Conservation (phyloP, 2,888 invertebrate species). For the Meghimatium bilineatum region DNA sequence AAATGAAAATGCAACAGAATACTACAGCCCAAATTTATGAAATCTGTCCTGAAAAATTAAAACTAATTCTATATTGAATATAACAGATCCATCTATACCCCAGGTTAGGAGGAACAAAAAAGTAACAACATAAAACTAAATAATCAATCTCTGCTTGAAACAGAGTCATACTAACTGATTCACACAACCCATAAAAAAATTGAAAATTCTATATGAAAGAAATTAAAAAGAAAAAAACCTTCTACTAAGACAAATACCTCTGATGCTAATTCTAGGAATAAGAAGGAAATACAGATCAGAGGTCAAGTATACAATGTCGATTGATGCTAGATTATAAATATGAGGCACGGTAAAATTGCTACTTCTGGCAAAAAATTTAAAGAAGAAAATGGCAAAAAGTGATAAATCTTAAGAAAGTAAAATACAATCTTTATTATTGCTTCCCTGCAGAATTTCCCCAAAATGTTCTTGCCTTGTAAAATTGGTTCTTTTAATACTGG, state of each 20-base stretch:
- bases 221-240: constrained; percentile 2
- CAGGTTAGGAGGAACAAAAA: too few relatives aligned
- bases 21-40: background rate
- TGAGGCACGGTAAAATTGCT: constrained; percentile 47
- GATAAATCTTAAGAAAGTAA: constrained; percentile 26
- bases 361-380: constrained; percentile 41
- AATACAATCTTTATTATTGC: background rate
- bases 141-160: background rate
- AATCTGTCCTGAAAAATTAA: background rate
- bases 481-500: background rate
- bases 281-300: constrained; percentile 4
- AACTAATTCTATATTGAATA: background rate
- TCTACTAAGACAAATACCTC: background rate
- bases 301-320: constrained; percentile 21
- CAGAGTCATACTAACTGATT: background rate
- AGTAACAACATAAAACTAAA: too few relatives aligned
- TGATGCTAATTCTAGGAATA: constrained; percentile 13
- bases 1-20: background rate
- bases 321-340: constrained; percentile 38
- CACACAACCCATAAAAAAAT: background rate
- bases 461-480: background rate
- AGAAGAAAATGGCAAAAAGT: constrained; percentile 31
- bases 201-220: background rate
- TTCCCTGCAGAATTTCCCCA: constrained; percentile 4
- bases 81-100: background rate